phyloP scores from a whole-genome alignment of 2,797 vertebrate species.

The Argya squamiceps region DNA sequence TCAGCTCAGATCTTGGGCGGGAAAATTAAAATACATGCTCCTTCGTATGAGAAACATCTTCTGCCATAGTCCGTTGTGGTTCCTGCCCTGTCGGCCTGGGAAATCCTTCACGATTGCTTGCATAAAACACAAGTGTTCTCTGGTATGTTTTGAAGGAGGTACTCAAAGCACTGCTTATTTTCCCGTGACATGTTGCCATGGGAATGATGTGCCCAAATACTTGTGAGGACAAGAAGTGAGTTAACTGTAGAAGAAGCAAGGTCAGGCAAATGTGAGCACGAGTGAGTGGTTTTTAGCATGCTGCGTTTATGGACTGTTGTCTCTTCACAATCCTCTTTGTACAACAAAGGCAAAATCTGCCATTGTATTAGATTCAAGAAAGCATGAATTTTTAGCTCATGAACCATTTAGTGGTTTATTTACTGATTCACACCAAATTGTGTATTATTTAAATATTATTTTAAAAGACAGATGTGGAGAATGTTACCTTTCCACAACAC shows the following conservation, averaged over 20 bases:
- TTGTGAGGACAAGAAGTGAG: not conserved
- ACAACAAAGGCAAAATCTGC: not conserved
- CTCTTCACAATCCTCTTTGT: not conserved
- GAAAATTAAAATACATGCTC: not conserved
- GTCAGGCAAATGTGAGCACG: not conserved
- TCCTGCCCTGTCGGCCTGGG: not conserved
- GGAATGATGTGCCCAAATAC: not conserved
- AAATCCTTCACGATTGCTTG: not conserved
- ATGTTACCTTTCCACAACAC: not conserved
- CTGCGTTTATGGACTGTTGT: not conserved
- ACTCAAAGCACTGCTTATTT: not conserved
- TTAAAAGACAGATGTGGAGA: not conserved
- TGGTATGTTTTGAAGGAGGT: not conserved
- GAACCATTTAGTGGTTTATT: not conserved
- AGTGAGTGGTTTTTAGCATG: not conserved
- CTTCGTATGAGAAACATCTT: not conserved
- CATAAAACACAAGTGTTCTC: not conserved
- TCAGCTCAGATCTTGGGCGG: not conserved
- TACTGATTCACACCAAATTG: not conserved
- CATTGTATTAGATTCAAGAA: not conserved
- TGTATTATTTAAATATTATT: not conserved
- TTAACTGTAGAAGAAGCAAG: not conserved
- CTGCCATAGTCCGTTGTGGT: too few species aligned
- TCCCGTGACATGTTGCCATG: accelerated
- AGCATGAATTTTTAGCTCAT: not conserved